Evolutionary conservation across 2,797 vertebrate species (phyloP).

Genomic region (Coranthus polyacanthus): DNA sequence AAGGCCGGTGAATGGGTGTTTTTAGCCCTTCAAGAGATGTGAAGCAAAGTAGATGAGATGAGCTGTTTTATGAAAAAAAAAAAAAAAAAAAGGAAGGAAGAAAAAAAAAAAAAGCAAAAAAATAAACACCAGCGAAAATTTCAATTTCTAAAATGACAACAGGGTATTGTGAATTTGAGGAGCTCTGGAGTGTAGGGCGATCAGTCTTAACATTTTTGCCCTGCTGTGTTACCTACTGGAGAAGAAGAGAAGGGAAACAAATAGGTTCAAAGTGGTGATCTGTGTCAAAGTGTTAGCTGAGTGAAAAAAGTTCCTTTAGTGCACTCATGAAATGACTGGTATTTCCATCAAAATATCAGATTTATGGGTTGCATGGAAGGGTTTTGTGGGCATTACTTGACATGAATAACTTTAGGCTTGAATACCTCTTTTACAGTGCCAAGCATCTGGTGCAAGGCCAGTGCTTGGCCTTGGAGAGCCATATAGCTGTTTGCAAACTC

Average conservation of each 20-base stretch:
- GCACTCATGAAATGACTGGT: constrained; percentile 55
- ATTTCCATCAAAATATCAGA: constrained; percentile 73
- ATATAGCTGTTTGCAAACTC: constrained; percentile 66
- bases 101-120: constrained; percentile 40
- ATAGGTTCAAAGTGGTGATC: constrained; percentile 49
- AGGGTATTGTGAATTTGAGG: constrained; percentile 69
- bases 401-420: constrained; percentile 65
- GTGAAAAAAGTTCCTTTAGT: constrained; percentile 58
- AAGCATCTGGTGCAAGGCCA: constrained; percentile 57
- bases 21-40: constrained; percentile 71
- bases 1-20: constrained; percentile 78
- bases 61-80: constrained; percentile 53
- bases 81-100: constrained; percentile 27
- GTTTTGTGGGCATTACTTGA: constrained; percentile 68
- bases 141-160: constrained; percentile 68
- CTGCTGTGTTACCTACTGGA: constrained; percentile 55
- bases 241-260: constrained; percentile 48
- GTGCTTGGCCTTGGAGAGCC: constrained; percentile 66
- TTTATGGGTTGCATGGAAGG: constrained; percentile 47
- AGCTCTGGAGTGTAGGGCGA: constrained; percentile 63
- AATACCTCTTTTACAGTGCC: constrained; percentile 61
- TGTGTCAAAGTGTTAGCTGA: constrained; percentile 49
- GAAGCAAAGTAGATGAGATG: constrained; percentile 62
- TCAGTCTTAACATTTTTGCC: constrained; percentile 67
- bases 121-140: constrained; percentile 67